A percentile compares a stretch with the other conserved stretches of the same genome.
Evolutionary conservation across 2,113 vertebrate genomes (phyloP).

Genomic region (Miniopterus natalensis): DNA sequence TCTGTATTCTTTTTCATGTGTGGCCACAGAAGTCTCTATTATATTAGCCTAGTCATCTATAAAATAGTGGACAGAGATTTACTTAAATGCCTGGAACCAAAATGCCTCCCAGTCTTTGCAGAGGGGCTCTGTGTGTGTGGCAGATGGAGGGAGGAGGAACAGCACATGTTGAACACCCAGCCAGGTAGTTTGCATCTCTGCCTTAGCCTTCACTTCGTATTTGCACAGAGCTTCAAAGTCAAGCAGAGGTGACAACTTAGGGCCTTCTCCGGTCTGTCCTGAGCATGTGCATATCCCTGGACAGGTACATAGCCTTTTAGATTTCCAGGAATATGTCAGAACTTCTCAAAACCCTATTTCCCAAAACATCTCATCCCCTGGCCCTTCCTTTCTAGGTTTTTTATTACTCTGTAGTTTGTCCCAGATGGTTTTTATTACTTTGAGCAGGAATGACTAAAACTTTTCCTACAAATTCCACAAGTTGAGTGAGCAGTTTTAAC

Average conservation of each 20-base stretch:
- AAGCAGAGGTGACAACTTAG: not conserved
- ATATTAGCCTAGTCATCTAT: not conserved
- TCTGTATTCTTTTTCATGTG: not conserved
- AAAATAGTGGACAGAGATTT: not conserved
- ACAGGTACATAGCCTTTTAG: not conserved
- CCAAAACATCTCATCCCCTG: not conserved
- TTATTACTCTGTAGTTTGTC: not conserved
- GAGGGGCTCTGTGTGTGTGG: not conserved
- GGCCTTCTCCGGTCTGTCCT: not conserved
- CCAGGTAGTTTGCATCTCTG: not conserved
- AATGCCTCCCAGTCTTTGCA: not conserved
- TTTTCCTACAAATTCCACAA: not conserved
- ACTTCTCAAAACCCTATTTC: not conserved
- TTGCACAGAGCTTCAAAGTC: not conserved
- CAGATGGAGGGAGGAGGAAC: no score
- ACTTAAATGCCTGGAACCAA: not conserved
- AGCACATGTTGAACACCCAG: not conserved
- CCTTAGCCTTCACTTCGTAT: not conserved
- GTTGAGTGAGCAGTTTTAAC: not conserved
- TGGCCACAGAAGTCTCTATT: not conserved
- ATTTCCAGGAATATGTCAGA: not conserved
- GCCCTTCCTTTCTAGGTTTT: not conserved
- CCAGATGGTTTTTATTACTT: not conserved
- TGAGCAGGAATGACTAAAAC: not conserved
- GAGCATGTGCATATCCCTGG: not conserved